Conservation (phyloP, 2,888 invertebrate genomes). For the Leptopilina drosophilae region DNA sequence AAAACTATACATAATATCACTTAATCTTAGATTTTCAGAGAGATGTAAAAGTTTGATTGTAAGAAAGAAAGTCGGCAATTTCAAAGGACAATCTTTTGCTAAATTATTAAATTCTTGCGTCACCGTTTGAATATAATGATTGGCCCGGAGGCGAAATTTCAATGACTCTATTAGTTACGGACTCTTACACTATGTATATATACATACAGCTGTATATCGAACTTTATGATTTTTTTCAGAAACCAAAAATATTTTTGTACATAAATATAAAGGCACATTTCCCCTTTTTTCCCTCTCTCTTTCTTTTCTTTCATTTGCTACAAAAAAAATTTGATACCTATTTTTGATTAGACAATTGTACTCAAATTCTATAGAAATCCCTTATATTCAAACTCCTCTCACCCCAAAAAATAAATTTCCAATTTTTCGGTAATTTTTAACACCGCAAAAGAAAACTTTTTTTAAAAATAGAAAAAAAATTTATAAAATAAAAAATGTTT, state of each 20-base stretch:
- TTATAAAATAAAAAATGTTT: no score
- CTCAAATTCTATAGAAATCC: not conserved
- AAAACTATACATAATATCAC: not conserved
- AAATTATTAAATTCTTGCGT: constrained; percentile 36
- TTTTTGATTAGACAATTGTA: constrained; percentile 21
- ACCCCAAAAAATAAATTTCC: not conserved
- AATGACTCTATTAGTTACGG: constrained; percentile 40
- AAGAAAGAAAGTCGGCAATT: constrained; percentile 29
- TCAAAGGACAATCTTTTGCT: constrained; percentile 27
- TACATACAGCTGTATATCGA: no score
- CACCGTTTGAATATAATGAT: constrained; percentile 37
- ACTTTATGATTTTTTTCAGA: no score
- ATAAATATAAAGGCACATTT: no score
- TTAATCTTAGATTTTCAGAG: constrained; percentile 24
- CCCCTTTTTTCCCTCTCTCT: no score
- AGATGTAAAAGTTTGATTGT: constrained; percentile 21
- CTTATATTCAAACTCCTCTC: no score
- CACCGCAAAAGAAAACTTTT: no score
- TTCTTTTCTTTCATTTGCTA: no score
- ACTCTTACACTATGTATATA: not conserved
- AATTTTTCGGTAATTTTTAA: constrained; percentile 28
- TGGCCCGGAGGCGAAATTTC: constrained; percentile 8
- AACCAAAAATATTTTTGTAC: no score
- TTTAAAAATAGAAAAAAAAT: no score
- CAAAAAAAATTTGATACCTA: no score